phyloP scores from a whole-genome alignment of 2,888 invertebrate species.

The Eupithecia subumbrata region DNA sequence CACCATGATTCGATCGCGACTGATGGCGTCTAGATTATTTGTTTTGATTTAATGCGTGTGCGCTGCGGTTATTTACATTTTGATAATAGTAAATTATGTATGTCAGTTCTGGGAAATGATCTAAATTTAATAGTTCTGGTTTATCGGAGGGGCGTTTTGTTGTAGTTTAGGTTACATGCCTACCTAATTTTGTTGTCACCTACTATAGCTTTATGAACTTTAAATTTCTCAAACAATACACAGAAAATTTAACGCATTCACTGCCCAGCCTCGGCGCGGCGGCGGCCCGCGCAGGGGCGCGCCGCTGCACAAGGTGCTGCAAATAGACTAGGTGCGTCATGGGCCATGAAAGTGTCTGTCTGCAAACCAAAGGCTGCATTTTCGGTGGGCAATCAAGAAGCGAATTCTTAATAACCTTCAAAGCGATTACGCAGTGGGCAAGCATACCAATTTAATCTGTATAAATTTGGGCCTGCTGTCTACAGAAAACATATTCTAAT shows the following conservation, averaged over 20 bases:
- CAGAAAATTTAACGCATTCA: background rate
- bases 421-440: too few species aligned
- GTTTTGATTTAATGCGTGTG: slow-evolving; percentile 54
- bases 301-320: too few species aligned
- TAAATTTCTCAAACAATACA: background rate
- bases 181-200: background rate
- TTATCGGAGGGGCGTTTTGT: slow-evolving; percentile 3
- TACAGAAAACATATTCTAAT: too few species aligned
- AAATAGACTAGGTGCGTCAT: too few species aligned
- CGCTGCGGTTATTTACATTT: slow-evolving; percentile 58
- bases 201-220: background rate
- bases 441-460: too few species aligned
- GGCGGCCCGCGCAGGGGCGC: too few species aligned
- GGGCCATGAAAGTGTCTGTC: too few species aligned
- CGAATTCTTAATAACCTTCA: too few species aligned
- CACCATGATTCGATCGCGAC: slow-evolving; percentile 61
- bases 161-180: background rate
- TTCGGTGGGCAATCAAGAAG: background rate
- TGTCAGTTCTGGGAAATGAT: slow-evolving; percentile 44
- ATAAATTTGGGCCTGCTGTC: too few species aligned
- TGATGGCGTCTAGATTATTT: slow-evolving; percentile 53
- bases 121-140: background rate
- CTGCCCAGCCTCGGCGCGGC: too few species aligned
- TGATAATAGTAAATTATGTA: slow-evolving; percentile 31
- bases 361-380: background rate